These are phyloP conservation scores for Periplaneta americana DNA, from an alignment of 1,140 invertebrate genomes.

Conservation along the genomic window DNA sequence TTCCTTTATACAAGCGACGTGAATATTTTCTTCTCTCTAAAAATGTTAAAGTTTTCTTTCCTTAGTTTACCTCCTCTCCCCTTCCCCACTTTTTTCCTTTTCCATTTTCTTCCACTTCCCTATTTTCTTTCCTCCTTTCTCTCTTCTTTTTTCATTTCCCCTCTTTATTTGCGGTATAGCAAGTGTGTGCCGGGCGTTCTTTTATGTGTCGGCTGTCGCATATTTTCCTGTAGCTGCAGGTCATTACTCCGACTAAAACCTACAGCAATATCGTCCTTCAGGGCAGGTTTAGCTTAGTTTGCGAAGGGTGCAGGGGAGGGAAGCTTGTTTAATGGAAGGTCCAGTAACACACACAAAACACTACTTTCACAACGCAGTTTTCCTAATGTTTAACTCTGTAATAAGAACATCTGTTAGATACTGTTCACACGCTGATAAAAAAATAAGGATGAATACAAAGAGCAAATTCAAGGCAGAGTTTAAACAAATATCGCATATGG, in stretches of 20 bases:
- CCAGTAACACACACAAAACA: not conserved
- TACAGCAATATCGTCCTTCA: no score
- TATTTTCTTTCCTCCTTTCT: not conserved
- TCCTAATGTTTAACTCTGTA: no score
- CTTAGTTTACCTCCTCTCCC: not conserved
- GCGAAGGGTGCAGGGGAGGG: no score
- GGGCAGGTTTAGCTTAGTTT: not conserved
- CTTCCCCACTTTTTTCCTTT: not conserved
- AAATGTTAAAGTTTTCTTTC: not conserved
- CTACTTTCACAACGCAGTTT: no score
- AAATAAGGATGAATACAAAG: no score
- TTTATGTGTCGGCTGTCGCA: not conserved
- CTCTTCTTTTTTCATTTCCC: not conserved
- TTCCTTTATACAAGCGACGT: conserved; percentile 11
- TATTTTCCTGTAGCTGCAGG: no score
- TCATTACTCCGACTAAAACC: no score
- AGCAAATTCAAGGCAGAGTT: no score
- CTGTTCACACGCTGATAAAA: no score
- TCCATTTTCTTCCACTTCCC: not conserved
- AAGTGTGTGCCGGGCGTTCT: not conserved
- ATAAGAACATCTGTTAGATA: no score
- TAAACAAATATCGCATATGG: no score
- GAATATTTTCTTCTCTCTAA: conserved; percentile 1
- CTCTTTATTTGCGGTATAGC: not conserved
- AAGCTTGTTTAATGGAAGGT: not conserved